Evolutionary conservation across 2,888 invertebrate genomes (phyloP).

Genomic region (Tetranychus truncatus): DNA sequence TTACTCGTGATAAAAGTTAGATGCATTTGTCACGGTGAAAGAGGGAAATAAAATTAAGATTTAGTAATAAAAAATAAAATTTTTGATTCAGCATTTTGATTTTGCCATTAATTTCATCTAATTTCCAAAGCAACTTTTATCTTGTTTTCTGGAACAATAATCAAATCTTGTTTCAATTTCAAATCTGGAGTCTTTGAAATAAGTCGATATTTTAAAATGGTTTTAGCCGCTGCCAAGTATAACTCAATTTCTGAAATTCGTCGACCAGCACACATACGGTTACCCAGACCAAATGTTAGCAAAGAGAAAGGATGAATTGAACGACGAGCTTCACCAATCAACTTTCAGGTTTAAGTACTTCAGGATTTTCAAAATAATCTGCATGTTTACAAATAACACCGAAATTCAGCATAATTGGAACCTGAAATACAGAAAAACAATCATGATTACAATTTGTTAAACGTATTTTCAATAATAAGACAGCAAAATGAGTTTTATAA

Average conservation of each 20-base stretch:
- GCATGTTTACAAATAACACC: constrained; percentile 30
- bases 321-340: constrained; percentile 30
- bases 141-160: constrained; percentile 25
- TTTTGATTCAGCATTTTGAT: not conserved
- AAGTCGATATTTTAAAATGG: constrained; percentile 16
- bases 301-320: constrained; percentile 31
- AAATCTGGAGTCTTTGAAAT: constrained; percentile 3
- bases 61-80: no score
- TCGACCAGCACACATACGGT: constrained; percentile 31
- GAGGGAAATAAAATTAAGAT: no score
- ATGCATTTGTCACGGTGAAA: no score
- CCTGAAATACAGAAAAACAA: constrained; percentile 27
- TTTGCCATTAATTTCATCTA: not conserved
- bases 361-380: constrained; percentile 31
- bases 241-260: constrained; percentile 23
- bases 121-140: constrained; percentile 12
- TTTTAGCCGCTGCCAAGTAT: constrained; percentile 20
- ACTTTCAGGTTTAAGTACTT: constrained; percentile 31
- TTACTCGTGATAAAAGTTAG: no score
- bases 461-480: no score
- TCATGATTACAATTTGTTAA: no score
- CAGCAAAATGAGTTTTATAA: no score
- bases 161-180: constrained; percentile 22
- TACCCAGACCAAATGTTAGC: constrained; percentile 33
- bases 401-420: constrained; percentile 31